These are phyloP conservation scores for Troilus luridus DNA, from an alignment of 2,888 invertebrate genomes.

Conservation along the genomic window DNA sequence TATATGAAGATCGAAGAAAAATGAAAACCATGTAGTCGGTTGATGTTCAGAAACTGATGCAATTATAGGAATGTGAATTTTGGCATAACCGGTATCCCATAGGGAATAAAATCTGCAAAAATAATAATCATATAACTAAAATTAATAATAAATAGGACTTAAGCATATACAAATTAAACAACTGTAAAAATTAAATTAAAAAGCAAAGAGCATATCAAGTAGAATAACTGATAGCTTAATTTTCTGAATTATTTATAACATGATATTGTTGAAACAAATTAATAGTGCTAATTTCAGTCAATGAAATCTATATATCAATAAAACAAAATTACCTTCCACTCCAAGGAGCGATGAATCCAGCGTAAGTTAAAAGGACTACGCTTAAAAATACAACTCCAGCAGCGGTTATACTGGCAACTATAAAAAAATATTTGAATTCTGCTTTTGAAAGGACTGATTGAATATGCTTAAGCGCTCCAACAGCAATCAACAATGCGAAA, in stretches of 20 bases:
- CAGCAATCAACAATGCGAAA: slow-evolving; percentile 92
- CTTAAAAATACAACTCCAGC: slow-evolving; percentile 85
- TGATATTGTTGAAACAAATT: background rate
- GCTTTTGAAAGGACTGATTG: slow-evolving; percentile 89
- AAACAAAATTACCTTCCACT: slow-evolving; percentile 78
- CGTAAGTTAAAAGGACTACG: slow-evolving; percentile 91
- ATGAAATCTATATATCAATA: background rate
- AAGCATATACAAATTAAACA: background rate
- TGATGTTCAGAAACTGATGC: slow-evolving; percentile 99
- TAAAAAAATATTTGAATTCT: slow-evolving; percentile 90
- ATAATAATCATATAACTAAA: background rate
- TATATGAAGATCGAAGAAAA: slow-evolving; percentile 98
- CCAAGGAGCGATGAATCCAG: slow-evolving; percentile 97
- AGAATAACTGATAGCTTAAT: too few relatives aligned
- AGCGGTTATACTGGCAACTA: slow-evolving; percentile 82
- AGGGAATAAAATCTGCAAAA: slow-evolving; percentile 90
- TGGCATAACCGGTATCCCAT: slow-evolving; percentile 99
- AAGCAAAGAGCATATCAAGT: too few relatives aligned
- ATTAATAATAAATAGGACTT: background rate
- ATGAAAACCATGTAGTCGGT: slow-evolving; percentile 99
- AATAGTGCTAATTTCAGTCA: background rate
- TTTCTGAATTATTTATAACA: too few relatives aligned
- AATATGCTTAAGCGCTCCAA: slow-evolving; percentile 87
- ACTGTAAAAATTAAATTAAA: too few relatives aligned
- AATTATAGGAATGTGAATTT: slow-evolving; percentile 99